Conservation (phyloP, 2,888 invertebrate species). For the Unio delphinus region DNA sequence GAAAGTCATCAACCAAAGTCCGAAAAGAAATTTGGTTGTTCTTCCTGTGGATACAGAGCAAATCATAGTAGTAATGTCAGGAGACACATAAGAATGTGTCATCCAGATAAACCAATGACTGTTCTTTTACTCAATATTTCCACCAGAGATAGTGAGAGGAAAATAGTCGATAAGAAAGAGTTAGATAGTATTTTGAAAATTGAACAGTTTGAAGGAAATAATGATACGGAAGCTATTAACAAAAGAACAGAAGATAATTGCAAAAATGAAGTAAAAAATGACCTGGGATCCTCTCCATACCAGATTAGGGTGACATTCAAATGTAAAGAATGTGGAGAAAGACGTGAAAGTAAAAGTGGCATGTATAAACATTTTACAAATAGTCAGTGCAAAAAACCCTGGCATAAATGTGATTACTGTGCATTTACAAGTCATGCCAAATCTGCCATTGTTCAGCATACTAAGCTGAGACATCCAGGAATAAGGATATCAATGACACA, state of each 20-base stretch:
- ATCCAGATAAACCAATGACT: too few relatives aligned
- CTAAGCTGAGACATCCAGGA: conserved; percentile 20
- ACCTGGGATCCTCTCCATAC: neutral
- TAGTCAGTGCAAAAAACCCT: conserved; percentile 26
- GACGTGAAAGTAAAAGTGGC: conserved; percentile 24
- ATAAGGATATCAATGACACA: conserved; percentile 9
- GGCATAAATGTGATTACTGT: conserved; percentile 31
- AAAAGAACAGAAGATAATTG: neutral
- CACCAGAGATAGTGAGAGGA: too few relatives aligned
- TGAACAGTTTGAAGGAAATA: too few relatives aligned
- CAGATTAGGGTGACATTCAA: conserved; percentile 16
- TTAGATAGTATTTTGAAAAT: too few relatives aligned
- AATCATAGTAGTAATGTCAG: conserved; percentile 16
- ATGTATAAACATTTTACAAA: conserved; percentile 35
- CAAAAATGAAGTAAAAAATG: neutral
- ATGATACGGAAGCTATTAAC: too few relatives aligned
- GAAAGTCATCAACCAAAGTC: conserved; percentile 4
- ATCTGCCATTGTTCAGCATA: conserved; percentile 19
- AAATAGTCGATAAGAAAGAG: too few relatives aligned
- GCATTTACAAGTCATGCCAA: conserved; percentile 23
- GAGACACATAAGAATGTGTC: conserved; percentile 19
- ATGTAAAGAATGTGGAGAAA: conserved; percentile 39
- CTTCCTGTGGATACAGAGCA: conserved; percentile 30
- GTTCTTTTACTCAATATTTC: too few relatives aligned
- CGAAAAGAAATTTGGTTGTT: conserved; percentile 24